These are phyloP conservation scores for Bubo scandiacus DNA, from an alignment of 2,113 vertebrate species.

Conservation along the genomic window DNA sequence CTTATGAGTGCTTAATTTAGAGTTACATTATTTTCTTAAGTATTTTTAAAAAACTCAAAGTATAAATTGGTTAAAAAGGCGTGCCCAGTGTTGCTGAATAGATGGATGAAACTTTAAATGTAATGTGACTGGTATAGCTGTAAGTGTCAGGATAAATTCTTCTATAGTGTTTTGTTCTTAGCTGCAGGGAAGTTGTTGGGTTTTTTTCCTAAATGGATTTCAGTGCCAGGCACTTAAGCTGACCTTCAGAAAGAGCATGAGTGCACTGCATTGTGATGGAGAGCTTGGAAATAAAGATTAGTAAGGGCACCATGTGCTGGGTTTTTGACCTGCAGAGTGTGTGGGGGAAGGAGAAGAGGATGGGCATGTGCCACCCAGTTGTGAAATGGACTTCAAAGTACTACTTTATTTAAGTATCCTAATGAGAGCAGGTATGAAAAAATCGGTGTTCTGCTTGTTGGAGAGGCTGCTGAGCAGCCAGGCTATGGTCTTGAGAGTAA, in stretches of 20 bases:
- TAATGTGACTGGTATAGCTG: neutral
- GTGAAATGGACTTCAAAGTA: neutral
- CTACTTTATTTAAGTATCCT: neutral
- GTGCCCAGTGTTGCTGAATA: neutral
- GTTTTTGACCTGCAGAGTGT: neutral
- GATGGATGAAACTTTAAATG: neutral
- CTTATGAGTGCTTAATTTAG: neutral
- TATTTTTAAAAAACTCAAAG: neutral
- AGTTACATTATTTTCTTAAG: neutral
- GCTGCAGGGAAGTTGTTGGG: neutral
- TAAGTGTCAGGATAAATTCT: neutral
- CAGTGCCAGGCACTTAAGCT: neutral
- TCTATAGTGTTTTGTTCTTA: neutral
- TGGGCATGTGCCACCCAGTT: neutral
- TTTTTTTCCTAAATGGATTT: neutral
- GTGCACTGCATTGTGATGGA: neutral
- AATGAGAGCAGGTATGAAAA: neutral
- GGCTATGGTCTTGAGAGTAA: neutral
- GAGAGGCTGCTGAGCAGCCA: neutral
- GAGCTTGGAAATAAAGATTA: neutral
- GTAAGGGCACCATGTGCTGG: neutral
- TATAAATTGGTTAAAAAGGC: neutral
- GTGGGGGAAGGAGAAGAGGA: neutral
- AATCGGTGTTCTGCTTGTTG: neutral
- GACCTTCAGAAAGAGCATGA: conserved; percentile 10